Evolutionary conservation across 2,888 invertebrate genomes (phyloP), one percentile per base, ranked within the genome.

Genomic region (Nasonovia ribisnigri): DNA sequence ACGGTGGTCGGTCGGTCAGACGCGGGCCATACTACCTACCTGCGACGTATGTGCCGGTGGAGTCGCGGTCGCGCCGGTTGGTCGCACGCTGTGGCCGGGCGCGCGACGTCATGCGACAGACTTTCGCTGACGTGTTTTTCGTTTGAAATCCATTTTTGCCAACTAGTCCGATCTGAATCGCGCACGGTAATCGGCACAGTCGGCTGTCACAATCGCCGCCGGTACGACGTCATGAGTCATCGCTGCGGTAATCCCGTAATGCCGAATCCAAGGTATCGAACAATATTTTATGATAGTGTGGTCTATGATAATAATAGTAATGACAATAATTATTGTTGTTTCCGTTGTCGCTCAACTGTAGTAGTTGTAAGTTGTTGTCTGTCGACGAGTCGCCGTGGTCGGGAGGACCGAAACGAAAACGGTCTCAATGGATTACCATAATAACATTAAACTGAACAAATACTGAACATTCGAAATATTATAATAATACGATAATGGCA

Each of bases 91-190:
- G n/a, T 51, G 48, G 29, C 24, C 20, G 16, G 26, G 36, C 13
- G 11, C 8, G 26, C 36, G 0, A 36, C 84, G 91, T 91, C 84
- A 86, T 26, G 1, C 84, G 91, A 13, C 48, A 0, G 16, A 43
- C n/a, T 43, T 20, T 57, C 91, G 86, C n/a, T 46, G 86, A n/a
- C 57, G 86, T 43, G 86, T 86, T 91, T 86, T 86, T n/a, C 29
- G 84, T n/a, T 4, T 6, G 10, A 16, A 57, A 29, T 54, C 13
- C 91, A 86, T 91, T 86, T 57, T 46, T n/a, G 24, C 77, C 77
- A 77, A 77, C 77, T 36, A 36, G 20, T 36, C 36, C 77, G 20
- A 77, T 20, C 1, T 20, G 36, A 36, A 77, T 77, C 36, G 77
- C 6, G 77, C 77, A 42, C 77, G 77, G 77, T 77, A 42, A 77